phyloP scores from a whole-genome alignment of 2,113 vertebrate genomes.

The Syrrhaptes paradoxus region DNA sequence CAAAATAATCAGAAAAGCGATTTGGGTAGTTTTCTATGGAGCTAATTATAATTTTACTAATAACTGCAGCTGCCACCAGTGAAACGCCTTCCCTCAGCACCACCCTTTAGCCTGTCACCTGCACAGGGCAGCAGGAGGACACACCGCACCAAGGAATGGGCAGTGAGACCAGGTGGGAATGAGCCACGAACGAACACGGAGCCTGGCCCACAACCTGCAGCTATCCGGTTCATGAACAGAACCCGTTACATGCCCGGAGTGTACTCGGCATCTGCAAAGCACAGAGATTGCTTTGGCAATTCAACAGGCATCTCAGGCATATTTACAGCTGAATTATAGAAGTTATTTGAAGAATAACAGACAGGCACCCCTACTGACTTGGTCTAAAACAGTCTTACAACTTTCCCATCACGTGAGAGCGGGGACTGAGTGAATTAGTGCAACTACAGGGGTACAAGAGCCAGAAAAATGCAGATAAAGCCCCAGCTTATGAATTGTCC shows the following conservation, averaged over 20 bases:
- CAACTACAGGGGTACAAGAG: not conserved
- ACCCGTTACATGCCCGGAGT: not conserved
- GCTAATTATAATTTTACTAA: too few species aligned
- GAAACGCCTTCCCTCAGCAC: rapidly evolving
- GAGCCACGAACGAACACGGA: rapidly evolving
- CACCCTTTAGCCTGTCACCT: not conserved
- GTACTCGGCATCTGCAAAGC: not conserved
- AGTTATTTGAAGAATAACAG: not conserved
- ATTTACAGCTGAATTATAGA: not conserved
- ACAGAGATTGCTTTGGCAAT: not conserved
- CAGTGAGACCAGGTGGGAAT: rapidly evolving
- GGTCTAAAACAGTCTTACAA: not conserved
- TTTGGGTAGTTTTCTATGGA: rapidly evolving
- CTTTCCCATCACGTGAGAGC: not conserved
- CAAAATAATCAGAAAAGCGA: rapidly evolving
- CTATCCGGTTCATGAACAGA: rapidly evolving
- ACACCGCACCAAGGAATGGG: rapidly evolving
- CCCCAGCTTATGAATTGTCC: not conserved
- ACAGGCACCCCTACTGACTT: not conserved
- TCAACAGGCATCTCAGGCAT: not conserved
- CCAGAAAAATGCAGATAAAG: not conserved
- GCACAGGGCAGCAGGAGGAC: not conserved
- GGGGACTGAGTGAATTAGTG: not conserved
- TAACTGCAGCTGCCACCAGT: rapidly evolving
- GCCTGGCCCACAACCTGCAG: not conserved